phyloP scores from a whole-genome alignment of 2,113 vertebrate species.

The Neolamprologus caudopunctatus region DNA sequence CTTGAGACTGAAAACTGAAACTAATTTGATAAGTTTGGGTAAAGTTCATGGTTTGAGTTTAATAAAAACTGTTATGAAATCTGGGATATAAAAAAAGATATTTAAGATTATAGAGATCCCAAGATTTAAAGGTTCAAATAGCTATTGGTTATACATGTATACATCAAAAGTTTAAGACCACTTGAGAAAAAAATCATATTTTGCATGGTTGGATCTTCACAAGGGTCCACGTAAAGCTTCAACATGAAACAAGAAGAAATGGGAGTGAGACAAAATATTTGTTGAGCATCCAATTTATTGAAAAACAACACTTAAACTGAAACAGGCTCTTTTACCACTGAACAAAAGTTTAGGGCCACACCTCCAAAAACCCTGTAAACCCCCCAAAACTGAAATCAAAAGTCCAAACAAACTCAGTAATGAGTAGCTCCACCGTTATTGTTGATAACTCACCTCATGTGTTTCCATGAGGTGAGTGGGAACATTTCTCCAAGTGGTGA shows the following conservation, averaged over 20 bases:
- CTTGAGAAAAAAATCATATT: background rate
- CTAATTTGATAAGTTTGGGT: background rate
- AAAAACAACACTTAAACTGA: background rate
- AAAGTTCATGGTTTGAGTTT: background rate
- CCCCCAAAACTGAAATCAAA: background rate
- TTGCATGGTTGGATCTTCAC: background rate
- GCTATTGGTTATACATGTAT: background rate
- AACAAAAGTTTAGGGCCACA: background rate
- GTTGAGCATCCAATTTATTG: background rate
- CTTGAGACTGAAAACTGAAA: background rate
- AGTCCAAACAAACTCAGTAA: background rate
- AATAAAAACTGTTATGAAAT: background rate
- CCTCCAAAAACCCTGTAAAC: background rate
- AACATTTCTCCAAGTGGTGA: background rate
- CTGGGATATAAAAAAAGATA: background rate
- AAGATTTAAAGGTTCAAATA: background rate
- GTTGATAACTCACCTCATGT: background rate
- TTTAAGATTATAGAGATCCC: background rate
- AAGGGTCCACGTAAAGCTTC: fast-evolving
- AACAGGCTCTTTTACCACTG: background rate
- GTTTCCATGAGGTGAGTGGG: background rate
- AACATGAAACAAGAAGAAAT: background rate
- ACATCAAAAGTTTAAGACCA: background rate
- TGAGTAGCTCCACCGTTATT: background rate
- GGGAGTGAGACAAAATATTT: background rate